Base-by-base conservation (phyloP, 2,888 invertebrate species). In the Clunio marinus region DNA sequence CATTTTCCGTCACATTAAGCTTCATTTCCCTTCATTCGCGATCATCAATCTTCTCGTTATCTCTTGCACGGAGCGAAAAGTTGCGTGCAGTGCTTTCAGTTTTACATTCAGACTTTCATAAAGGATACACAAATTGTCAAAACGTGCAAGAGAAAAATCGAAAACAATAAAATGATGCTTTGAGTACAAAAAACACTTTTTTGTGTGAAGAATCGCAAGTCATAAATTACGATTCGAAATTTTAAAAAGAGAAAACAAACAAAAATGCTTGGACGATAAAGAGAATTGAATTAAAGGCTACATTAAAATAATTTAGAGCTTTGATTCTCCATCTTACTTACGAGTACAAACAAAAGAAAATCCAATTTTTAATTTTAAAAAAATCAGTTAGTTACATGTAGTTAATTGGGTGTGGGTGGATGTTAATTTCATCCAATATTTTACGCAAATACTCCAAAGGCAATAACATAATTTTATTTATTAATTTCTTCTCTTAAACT, bases 61-160 rank as follows among this genome's bases (percentile, higher is more conserved):
- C 41, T 41, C 41, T 41, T 41, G 41, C 41, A 41, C 7, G 41
- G 41, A 41, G n/a, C 41, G 15, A 41, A 41, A 2, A 13, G 2
- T 13, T 41, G 41, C 41, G 10, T 41, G 41, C 41, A 41, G 10
- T n/a, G n/a, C n/a, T n/a, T n/a, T 41, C 10, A n/a, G 32, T 41
- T 41, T 41, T 15, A 41, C 41, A 41, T 41, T 41, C 41, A 41
- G 41, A 41, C 41, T 41, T 41, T 41, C 41, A 41, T 41, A n/a
- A 41, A 41, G 15, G 41, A n/a, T 41, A 41, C 41, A 15, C 41
- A 5, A 10, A 15, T n/a, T 41, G 41, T n/a, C 41, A 15, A 15
- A 10, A n/a, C n/a, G n/a, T 32, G 5, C 10, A 41, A 41, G 41
- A 41, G 41, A 41, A 5, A n/a, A n/a, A n/a, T n/a, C n/a, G n/a